Percentiles rank a stretch among this genome's conserved stretches.
Evolutionary conservation across 2,888 invertebrate genomes (phyloP).

Genomic region (Drosophila lutescens): DNA sequence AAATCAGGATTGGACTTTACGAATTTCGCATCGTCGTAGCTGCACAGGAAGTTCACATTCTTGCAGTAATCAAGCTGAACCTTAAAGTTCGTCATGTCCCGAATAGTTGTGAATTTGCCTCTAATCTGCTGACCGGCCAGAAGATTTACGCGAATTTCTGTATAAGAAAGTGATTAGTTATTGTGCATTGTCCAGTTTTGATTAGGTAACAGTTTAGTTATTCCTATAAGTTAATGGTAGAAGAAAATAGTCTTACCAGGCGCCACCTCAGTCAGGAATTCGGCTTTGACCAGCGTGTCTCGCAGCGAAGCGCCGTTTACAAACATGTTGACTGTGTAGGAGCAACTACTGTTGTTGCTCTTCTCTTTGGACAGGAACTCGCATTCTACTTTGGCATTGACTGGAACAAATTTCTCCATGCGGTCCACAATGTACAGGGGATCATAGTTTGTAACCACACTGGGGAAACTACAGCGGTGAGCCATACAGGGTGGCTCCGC

Average conservation of each 20-base stretch:
- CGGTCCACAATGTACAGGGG: constrained; percentile 82
- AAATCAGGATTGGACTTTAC: constrained; percentile 82
- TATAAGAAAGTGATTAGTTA: no score
- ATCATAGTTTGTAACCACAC: constrained; percentile 86
- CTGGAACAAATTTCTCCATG: constrained; percentile 82
- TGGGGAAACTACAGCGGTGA: constrained; percentile 88
- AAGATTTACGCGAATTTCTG: constrained; percentile 80
- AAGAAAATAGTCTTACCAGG: constrained; percentile 46
- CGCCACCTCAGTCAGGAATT: constrained; percentile 76
- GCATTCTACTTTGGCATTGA: constrained; percentile 78
- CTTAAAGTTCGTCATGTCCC: constrained; percentile 82
- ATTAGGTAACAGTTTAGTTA: no score
- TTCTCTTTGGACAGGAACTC: constrained; percentile 75
- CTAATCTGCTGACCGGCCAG: constrained; percentile 83
- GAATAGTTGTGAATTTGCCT: constrained; percentile 79
- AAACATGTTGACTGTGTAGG: constrained; percentile 81
- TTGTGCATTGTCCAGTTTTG: no score
- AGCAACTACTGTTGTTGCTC: constrained; percentile 29
- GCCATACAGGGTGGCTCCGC: constrained; percentile 89
- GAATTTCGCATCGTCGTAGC: constrained; percentile 82
- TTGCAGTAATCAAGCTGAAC: constrained; percentile 82
- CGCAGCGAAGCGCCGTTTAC: constrained; percentile 80
- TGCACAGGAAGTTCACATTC: constrained; percentile 81
- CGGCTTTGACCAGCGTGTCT: constrained; percentile 74
- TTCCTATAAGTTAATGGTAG: not conserved